Evolutionary conservation across 2,888 invertebrate species (phyloP), one percentile per base, ranked within the genome.

Genomic region (Portevinia maculata): DNA sequence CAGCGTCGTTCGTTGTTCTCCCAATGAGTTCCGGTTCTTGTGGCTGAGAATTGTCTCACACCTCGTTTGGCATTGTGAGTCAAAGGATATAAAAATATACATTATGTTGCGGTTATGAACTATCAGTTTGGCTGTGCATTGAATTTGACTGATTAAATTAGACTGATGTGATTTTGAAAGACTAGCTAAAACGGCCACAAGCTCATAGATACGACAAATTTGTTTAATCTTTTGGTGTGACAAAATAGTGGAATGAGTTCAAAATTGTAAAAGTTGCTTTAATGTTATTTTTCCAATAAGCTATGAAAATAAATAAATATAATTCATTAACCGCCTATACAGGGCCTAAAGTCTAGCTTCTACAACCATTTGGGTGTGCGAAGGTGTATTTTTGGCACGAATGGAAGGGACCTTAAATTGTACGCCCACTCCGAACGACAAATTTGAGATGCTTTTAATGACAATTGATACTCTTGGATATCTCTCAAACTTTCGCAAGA

Each of bases 251-350:
- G 13, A 53, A 11, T 19, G 15, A 34, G 44, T 21, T 57, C 37
- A 59, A 39, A 37, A 15, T 48, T 48, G 5, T 6, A 59, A 37
- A 28, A 34, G 44, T 17, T 17, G 34, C 34, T 46, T 55, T 48
- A 46, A 57, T 37, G 48, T 17, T 57, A 57, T 57, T 57, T 46
- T 28, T 19, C 21, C 39, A 46, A 9, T 57, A 39, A 37, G 8
- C 37, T 39, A 48, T 46, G n/a, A n/a, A n/a, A n/a, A n/a, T n/a
- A n/a, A n/a, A n/a, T n/a, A n/a, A n/a, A n/a, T n/a, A n/a, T n/a
- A n/a, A n/a, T n/a, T n/a, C n/a, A n/a, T n/a, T n/a, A n/a, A n/a
- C n/a, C n/a, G n/a, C n/a, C n/a, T n/a, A n/a, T n/a, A n/a, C n/a
- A n/a, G n/a, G n/a, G n/a, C n/a, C n/a, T n/a, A n/a, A n/a, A n/a